phyloP scores from a whole-genome alignment of 2,113 vertebrate genomes.

The Eolophus roseicapilla region DNA sequence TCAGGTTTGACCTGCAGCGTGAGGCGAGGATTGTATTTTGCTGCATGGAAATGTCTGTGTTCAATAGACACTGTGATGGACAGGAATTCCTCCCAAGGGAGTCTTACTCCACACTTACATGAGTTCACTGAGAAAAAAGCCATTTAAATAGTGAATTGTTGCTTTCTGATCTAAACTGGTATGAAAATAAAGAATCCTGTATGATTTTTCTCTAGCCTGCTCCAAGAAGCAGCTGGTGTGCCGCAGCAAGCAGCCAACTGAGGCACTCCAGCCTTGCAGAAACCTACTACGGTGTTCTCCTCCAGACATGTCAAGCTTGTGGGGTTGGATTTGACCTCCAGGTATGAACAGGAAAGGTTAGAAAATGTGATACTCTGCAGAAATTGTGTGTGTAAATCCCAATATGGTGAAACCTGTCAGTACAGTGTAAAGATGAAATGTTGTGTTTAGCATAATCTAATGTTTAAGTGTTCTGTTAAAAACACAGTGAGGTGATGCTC shows the following conservation, averaged over 20 bases:
- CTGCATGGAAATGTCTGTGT: neutral
- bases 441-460: neutral
- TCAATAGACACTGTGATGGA: neutral
- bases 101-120: neutral
- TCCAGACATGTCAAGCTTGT: slow-evolving; percentile 80
- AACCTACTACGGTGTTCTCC: slow-evolving; percentile 79
- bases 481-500: neutral
- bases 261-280: slow-evolving; percentile 80
- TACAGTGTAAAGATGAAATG: neutral
- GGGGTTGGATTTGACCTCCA: slow-evolving; percentile 84
- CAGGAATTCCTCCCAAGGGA: neutral
- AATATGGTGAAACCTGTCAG: neutral
- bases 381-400: neutral
- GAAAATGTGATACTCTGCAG: neutral
- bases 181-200: neutral
- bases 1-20: accelerated
- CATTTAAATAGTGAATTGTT: neutral
- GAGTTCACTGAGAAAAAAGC: neutral
- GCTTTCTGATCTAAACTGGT: neutral
- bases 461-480: neutral
- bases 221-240: slow-evolving; percentile 48
- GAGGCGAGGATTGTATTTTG: neutral
- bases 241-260: slow-evolving; percentile 78
- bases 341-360: slow-evolving; percentile 65
- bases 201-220: slow-evolving; percentile 25